Evolutionary conservation across 2,888 invertebrate species (phyloP).

Genomic region (Teinopalpus imperialis): DNA sequence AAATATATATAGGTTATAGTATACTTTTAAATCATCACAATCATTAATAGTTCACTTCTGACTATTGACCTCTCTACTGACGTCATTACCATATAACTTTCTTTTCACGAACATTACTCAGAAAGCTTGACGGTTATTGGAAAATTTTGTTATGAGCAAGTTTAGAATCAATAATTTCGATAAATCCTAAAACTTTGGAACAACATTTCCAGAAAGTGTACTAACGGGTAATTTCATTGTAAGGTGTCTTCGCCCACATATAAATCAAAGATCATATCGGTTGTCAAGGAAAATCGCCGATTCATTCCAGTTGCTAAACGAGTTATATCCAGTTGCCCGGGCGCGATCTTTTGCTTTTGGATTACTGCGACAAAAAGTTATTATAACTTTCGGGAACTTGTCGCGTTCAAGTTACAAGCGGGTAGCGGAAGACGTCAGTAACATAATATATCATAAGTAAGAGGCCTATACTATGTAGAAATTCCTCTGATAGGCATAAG

Average conservation of each 20-base stretch:
- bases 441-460: too few relatives aligned
- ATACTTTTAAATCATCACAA: too few relatives aligned
- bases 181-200: conserved; percentile 1
- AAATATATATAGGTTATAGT: too few relatives aligned
- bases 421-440: neutral
- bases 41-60: too few relatives aligned
- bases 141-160: neutral
- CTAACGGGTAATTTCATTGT: neutral
- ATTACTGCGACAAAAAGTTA: conserved; percentile 32
- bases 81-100: too few relatives aligned
- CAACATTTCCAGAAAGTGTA: conserved; percentile 2
- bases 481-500: too few relatives aligned
- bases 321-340: conserved; percentile 19
- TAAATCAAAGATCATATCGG: conserved; percentile 20
- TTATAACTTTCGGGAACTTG: conserved; percentile 29
- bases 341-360: conserved; percentile 14
- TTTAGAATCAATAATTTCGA: neutral
- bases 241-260: conserved; percentile 15
- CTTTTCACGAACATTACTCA: too few relatives aligned
- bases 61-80: too few relatives aligned
- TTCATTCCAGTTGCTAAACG: conserved; percentile 23
- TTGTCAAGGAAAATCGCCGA: conserved; percentile 17
- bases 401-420: conserved; percentile 1
- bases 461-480: too few relatives aligned
- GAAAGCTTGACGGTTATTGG: conserved; percentile 4